Percentiles rank a stretch among this genome's conserved stretches.
These are phyloP conservation scores for Felis catus DNA, from an alignment of 2,113 vertebrate genomes.

Conservation along the genomic window DNA sequence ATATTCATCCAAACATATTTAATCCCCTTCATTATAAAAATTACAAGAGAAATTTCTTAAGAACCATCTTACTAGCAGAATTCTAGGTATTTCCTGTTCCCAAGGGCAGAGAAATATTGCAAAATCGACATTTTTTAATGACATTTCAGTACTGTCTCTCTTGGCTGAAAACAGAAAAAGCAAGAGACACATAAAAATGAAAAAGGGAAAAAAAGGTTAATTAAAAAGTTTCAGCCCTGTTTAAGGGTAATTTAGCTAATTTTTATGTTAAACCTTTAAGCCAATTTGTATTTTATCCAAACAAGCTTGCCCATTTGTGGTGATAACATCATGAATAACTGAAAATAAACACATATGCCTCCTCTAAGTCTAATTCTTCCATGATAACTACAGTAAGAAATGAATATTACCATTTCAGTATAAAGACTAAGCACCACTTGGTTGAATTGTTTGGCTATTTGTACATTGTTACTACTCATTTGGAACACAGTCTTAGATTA, in stretches of 20 bases:
- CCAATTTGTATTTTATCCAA: slow-evolving; percentile 37
- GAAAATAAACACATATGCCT: slow-evolving; percentile 42
- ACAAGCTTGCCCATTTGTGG: background rate
- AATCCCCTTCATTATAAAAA: slow-evolving; percentile 76
- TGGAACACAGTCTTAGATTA: slow-evolving; percentile 61
- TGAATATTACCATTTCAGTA: slow-evolving; percentile 25
- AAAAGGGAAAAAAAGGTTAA: slow-evolving; percentile 51
- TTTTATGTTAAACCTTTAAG: slow-evolving; percentile 49
- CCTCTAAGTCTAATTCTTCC: slow-evolving; percentile 38
- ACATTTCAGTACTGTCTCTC: slow-evolving; percentile 81
- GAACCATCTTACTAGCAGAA: slow-evolving; percentile 76
- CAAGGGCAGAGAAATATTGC: slow-evolving; percentile 80
- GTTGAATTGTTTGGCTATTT: background rate
- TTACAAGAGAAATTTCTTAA: slow-evolving; percentile 73
- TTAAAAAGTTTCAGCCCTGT: slow-evolving; percentile 51
- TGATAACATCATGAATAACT: slow-evolving; percentile 57
- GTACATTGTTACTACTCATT: slow-evolving; percentile 11
- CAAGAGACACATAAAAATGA: slow-evolving; percentile 64
- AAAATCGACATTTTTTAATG: slow-evolving; percentile 82
- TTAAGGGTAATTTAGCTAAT: background rate
- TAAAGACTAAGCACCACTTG: background rate
- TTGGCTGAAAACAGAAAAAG: slow-evolving; percentile 73
- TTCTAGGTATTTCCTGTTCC: slow-evolving; percentile 82
- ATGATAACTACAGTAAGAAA: slow-evolving; percentile 30
- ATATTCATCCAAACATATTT: slow-evolving; percentile 53